Evolutionary conservation across 2,888 invertebrate species (phyloP), one percentile per base, ranked within the genome.

Genomic region (Nymphalis polychloros): DNA sequence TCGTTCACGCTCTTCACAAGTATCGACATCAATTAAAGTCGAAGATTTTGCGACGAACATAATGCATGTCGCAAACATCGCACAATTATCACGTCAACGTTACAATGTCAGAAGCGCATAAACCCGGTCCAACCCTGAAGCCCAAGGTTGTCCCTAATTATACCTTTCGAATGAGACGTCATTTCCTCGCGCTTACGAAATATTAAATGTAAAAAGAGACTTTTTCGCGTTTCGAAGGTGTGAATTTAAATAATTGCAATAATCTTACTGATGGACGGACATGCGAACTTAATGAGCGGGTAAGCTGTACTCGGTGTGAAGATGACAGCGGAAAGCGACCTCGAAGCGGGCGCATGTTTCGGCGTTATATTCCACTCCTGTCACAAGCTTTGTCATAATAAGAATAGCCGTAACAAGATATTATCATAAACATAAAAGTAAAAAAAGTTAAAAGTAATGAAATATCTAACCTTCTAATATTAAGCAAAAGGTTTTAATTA

Each of bases 161-260:
- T 83, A 90, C 89, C 90, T 90, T 90, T 91, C 91, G 90, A 91
- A 91, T 88, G 89, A 91, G 90, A 89, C 90, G 91, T 90, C 90
- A 91, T 90, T 92, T 91, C 89, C 89, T 87, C 83, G 82, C 88
- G 83, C 87, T 92, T 89, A 86, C 90, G 89, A 90, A 91, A 92
- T 87, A 89, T 92, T 90, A 90, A 89, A 87, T 86, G 81, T 86
- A 87, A 90, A 90, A 91, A 88, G 35, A 86, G 85, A 84, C 83
- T 88, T 91, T 92, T 91, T 90, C 86, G 84, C 81, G 78, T 87
- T 87, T 83, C 88, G 85, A 89, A 92, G 92, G 92, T 92, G 92
- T 91, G 92, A 92, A 92, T 92, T 92, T 92, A 92, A 92, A 92
- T 92, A 92, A 92, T 92, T 92, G 92, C 91, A 92, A 92, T 92